These are phyloP conservation scores for Tetraodon nigroviridis DNA, from an alignment of 2,113 vertebrate genomes.

Conservation along the genomic window DNA sequence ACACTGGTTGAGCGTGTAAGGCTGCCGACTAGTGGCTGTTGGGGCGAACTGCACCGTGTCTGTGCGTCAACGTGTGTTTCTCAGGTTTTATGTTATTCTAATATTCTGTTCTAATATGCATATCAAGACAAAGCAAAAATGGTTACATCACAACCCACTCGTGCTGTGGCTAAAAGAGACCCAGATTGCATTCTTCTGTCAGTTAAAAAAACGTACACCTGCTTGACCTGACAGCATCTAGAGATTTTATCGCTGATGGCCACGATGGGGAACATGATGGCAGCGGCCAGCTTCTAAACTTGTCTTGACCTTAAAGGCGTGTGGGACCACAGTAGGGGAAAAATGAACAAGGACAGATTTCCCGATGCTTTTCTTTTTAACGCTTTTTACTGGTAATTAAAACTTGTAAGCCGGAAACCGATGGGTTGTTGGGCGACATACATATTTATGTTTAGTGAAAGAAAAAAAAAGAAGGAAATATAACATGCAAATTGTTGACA, in stretches of 20 bases:
- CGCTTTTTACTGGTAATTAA: slow-evolving; percentile 31
- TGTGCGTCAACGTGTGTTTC: slow-evolving; percentile 67
- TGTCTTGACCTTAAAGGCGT: slow-evolving; percentile 44
- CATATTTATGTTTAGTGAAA: slow-evolving; percentile 50
- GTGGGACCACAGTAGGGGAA: slow-evolving; percentile 43
- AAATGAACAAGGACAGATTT: slow-evolving; percentile 42
- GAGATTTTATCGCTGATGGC: slow-evolving; percentile 25
- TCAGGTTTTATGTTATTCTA: slow-evolving; percentile 68
- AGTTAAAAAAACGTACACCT: slow-evolving; percentile 25
- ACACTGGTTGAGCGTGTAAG: slow-evolving; percentile 28
- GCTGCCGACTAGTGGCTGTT: slow-evolving; percentile 32
- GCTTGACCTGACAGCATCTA: slow-evolving; percentile 33
- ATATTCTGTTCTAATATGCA: slow-evolving; percentile 62
- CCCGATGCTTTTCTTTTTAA: slow-evolving; percentile 29
- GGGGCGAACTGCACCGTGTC: slow-evolving; percentile 44
- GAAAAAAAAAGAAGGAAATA: slow-evolving; percentile 29
- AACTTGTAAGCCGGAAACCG: slow-evolving; percentile 35
- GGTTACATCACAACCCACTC: slow-evolving; percentile 49
- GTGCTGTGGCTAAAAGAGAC: slow-evolving; percentile 32
- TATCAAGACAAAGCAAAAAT: slow-evolving; percentile 55
- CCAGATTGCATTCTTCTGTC: slow-evolving; percentile 8
- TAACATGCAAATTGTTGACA: slow-evolving; percentile 61
- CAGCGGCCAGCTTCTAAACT: slow-evolving; percentile 39
- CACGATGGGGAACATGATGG: slow-evolving; percentile 44
- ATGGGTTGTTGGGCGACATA: slow-evolving; percentile 36